phyloP scores from a whole-genome alignment of 2,888 invertebrate genomes.

The Parnassius mnemosyne region DNA sequence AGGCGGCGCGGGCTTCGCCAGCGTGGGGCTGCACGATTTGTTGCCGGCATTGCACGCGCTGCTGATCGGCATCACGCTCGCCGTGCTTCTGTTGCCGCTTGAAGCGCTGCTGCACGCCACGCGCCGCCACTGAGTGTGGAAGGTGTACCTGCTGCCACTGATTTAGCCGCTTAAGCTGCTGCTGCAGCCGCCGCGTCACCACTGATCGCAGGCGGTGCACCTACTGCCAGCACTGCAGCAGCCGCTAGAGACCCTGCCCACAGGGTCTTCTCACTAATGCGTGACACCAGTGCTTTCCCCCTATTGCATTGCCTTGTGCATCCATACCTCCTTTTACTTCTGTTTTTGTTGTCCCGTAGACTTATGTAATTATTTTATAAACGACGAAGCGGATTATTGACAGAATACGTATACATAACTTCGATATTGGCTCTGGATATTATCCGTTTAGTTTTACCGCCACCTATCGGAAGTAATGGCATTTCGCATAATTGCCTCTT shows the following conservation, averaged over 20 bases:
- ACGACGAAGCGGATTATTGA: too few species aligned
- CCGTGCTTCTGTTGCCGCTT: conserved; percentile 33
- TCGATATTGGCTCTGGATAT: too few species aligned
- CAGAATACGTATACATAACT: too few species aligned
- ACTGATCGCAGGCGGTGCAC: neutral
- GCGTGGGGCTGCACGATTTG: conserved; percentile 77
- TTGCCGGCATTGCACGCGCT: conserved; percentile 71
- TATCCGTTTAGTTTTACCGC: too few species aligned
- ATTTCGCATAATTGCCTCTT: too few species aligned
- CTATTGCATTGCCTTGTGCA: too few species aligned
- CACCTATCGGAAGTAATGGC: too few species aligned
- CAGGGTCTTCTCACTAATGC: neutral
- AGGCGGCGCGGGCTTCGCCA: conserved; percentile 72
- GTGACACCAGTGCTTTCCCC: too few species aligned
- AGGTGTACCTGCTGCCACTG: neutral
- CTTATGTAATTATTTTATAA: too few species aligned
- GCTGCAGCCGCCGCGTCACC: neutral
- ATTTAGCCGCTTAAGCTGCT: neutral
- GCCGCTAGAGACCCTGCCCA: conserved; percentile 26
- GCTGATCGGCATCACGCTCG: conserved; percentile 40
- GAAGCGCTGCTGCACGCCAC: conserved; percentile 21
- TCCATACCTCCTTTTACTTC: too few species aligned
- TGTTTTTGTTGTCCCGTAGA: too few species aligned
- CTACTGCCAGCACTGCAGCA: conserved; percentile 27
- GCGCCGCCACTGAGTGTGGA: neutral